Evolutionary conservation across 2,888 invertebrate species (phyloP), one percentile per base, ranked within the genome.

Genomic region (Pherbina coryleti): DNA sequence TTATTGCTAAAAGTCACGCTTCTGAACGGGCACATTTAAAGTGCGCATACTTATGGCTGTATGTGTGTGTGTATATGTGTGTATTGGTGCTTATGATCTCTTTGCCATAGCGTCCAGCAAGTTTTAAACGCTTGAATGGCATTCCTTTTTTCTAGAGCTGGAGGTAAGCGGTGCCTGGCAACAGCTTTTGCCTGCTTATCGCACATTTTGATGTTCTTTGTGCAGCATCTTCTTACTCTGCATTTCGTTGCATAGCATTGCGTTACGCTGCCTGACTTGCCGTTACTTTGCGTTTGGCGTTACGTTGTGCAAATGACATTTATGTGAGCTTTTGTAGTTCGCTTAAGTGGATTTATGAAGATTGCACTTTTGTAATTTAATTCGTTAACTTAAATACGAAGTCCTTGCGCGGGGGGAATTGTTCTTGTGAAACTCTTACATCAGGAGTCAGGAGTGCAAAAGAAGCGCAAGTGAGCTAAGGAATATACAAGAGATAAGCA

Each of bases 291-390:
- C 62, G 60, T 53, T 60, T 53, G 28, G 37, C 34, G 64, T 67
- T 66, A 34, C 64, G 75, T 72, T 80, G 78, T 80, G 78, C 76
- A 81, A 81, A 80, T 81, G 83, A 81, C 82, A 80, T 82, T 82
- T 81, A 81, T 82, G 81, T 78, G 78, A 78, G 79, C 82, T 80
- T 76, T 81, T 82, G 81, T 82, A 82, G 82, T 81, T 81, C 81
- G 80, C 80, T 81, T 82, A 82, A 82, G 82, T 82, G 81, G 82
- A 82, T 82, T 82, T 82, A 82, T 82, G 82, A 81, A 82, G 82
- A 82, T 81, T 81, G 82, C 82, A 82, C 81, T 81, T 81, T 81
- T 81, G 81, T 82, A 82, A 82, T 82, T 82, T 81, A 82, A 82
- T 81, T 82, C 75, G 75, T 55, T 44, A 76, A 76, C 62, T 78